Evolutionary conservation across 2,797 vertebrate species (phyloP), one percentile per base, ranked within the genome.

Genomic region (Streptopelia turtur): DNA sequence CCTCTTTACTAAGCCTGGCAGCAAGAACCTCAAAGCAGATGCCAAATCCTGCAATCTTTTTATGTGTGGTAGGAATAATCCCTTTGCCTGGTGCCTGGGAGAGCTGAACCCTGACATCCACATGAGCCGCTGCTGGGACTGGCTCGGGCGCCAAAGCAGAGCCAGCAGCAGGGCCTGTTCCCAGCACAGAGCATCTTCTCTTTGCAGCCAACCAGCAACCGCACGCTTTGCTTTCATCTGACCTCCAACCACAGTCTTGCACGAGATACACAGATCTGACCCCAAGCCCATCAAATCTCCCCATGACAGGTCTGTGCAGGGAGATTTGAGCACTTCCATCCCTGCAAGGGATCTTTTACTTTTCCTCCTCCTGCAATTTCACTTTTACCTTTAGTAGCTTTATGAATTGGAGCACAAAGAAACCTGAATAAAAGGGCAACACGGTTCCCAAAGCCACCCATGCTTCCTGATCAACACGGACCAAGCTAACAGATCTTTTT

Each of bases 1-100:
- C 93, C 66, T 96, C 94, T 95, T 96, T 88, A 47, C 85, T 90
- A 85, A 94, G 78, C 83, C 95, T 94, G 88, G 85, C 88, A 95
- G 89, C 5, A 0, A 93, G 75, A 90, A 79, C 28, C 90, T 94
- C 87, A 94, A 94, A 96, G 93, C 68, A 90, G 83, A 96, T 68
- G 79, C 94, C 83, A 96, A 94, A 94, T 37, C 43, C 75, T 39
- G 55, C 50, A 90, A 91, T 95, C 92, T 83, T 61, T 95, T 96
- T 83, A 81, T 56, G 80, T 41, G 49, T 86, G 87, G 87, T 60
- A 78, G 84, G 66, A 95, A 89, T 84, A 94, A 96, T 89, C 90
- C 59, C 56, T 84, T 77, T 61, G 30, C 79, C 21, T 43, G 50
- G 70, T 91, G 68, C 86, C 81, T 80, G 41, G 22, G 49, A 89